Conservation (phyloP, 2,113 vertebrate genomes). For the Coracopsis vasa region DNA sequence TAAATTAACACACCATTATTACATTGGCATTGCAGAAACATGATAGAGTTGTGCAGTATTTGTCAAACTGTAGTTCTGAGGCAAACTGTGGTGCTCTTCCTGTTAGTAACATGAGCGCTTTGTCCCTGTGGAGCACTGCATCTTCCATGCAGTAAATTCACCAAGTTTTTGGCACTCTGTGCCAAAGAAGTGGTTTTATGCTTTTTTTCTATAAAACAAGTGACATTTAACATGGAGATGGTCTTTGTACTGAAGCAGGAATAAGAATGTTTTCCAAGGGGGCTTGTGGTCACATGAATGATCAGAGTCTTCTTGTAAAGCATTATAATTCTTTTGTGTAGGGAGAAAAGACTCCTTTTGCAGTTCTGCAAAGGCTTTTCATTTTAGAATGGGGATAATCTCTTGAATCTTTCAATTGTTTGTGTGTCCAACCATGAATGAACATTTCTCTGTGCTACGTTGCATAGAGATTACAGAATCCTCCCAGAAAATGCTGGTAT, state of each 20-base stretch:
- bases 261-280: not conserved
- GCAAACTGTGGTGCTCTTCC: not conserved
- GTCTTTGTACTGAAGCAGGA: not conserved
- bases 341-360: not conserved
- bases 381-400: not conserved
- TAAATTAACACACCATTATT: not conserved
- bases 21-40: not conserved
- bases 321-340: not conserved
- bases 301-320: not conserved
- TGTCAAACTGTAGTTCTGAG: not conserved
- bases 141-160: not conserved
- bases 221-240: not conserved
- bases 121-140: accelerated
- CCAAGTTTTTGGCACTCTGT: not conserved
- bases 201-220: not conserved
- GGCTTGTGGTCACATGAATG: not conserved
- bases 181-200: not conserved
- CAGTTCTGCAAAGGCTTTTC: not conserved
- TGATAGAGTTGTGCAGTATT: not conserved
- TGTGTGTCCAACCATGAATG: not conserved
- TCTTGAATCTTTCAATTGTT: slow-evolving; percentile 45
- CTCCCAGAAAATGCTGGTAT: slow-evolving; percentile 17
- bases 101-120: accelerated
- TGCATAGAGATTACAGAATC: slow-evolving; percentile 2
- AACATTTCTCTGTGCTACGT: slow-evolving; percentile 17